Evolutionary conservation across 2,797 vertebrate genomes (phyloP).

Genomic region (Acridotheres tristis): DNA sequence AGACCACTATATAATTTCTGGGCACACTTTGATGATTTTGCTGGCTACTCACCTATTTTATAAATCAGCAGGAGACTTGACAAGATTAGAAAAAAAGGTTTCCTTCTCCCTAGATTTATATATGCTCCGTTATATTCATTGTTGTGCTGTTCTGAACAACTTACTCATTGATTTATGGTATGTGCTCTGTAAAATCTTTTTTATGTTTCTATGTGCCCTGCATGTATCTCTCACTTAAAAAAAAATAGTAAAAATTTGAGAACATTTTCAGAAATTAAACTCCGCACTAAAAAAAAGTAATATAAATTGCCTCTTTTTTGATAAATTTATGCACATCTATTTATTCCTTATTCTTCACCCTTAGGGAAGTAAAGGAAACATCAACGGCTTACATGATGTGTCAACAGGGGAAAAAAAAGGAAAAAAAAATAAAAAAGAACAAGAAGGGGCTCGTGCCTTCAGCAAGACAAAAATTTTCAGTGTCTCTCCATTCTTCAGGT

Average conservation of each 20-base stretch:
- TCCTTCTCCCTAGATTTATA: conserved; percentile 39
- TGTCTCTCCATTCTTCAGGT: not conserved
- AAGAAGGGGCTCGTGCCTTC: not conserved
- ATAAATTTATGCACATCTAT: not conserved
- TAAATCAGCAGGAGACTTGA: conserved; percentile 45
- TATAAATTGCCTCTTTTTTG: not conserved
- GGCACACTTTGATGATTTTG: conserved; percentile 40
- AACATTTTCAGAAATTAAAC: conserved; percentile 23
- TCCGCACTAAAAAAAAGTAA: not conserved
- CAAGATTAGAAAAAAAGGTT: conserved; percentile 35
- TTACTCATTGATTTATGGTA: conserved; percentile 49
- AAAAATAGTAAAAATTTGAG: not conserved
- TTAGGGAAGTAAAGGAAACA: not conserved
- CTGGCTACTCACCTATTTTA: conserved; percentile 46
- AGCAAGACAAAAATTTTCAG: not conserved
- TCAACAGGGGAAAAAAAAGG: not conserved
- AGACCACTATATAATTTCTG: conserved; percentile 40
- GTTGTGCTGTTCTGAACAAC: conserved; percentile 54
- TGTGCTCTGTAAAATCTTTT: conserved; percentile 28
- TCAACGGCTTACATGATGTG: not conserved
- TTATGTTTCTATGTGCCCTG: conserved; percentile 27
- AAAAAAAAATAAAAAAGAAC: not conserved
- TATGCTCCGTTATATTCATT: conserved; percentile 40
- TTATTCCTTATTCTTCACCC: not conserved
- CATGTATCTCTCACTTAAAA: conserved; percentile 1